Evolutionary conservation across 2,888 invertebrate genomes (phyloP).

Genomic region (Zaprionus obscuricornis): DNA sequence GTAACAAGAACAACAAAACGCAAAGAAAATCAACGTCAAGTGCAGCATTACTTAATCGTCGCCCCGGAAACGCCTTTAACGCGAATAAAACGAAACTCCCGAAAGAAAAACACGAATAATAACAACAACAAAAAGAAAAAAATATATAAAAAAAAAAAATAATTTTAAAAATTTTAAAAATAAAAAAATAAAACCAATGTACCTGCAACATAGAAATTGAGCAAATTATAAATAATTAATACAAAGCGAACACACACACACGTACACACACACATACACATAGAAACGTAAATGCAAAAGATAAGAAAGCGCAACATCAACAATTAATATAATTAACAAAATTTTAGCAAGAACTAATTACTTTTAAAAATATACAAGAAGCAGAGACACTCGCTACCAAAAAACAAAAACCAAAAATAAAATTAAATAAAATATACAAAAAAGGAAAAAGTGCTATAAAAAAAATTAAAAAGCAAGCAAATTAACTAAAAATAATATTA

Average conservation of each 20-base stretch:
- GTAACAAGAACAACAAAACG: slow-evolving; percentile 25
- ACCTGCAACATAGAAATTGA: slow-evolving; percentile 74
- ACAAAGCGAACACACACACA: slow-evolving; percentile 10
- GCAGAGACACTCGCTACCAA: slow-evolving; percentile 26
- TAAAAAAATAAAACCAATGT: slow-evolving; percentile 61
- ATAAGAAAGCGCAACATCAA: slow-evolving; percentile 13
- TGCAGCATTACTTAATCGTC: slow-evolving; percentile 73
- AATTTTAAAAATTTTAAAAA: too few relatives aligned
- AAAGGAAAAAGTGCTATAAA: slow-evolving; percentile 45
- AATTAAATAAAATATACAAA: slow-evolving; percentile 27
- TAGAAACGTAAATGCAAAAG: slow-evolving; percentile 8
- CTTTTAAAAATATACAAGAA: slow-evolving; percentile 69
- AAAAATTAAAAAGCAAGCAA: background rate
- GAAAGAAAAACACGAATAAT: slow-evolving; percentile 14
- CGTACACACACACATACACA: slow-evolving; percentile 15
- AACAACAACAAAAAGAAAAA: slow-evolving; percentile 23
- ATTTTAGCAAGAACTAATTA: slow-evolving; percentile 60
- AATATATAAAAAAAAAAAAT: slow-evolving; percentile 33
- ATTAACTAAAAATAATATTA: background rate
- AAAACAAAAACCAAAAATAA: slow-evolving; percentile 12
- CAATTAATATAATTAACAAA: slow-evolving; percentile 32
- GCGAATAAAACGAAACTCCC: background rate
- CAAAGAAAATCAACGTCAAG: slow-evolving; percentile 46
- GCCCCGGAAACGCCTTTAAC: slow-evolving; percentile 52
- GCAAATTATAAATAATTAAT: slow-evolving; percentile 43